Base-by-base conservation (phyloP, 2,113 vertebrate genomes). In the Platysternon megacephalum region DNA sequence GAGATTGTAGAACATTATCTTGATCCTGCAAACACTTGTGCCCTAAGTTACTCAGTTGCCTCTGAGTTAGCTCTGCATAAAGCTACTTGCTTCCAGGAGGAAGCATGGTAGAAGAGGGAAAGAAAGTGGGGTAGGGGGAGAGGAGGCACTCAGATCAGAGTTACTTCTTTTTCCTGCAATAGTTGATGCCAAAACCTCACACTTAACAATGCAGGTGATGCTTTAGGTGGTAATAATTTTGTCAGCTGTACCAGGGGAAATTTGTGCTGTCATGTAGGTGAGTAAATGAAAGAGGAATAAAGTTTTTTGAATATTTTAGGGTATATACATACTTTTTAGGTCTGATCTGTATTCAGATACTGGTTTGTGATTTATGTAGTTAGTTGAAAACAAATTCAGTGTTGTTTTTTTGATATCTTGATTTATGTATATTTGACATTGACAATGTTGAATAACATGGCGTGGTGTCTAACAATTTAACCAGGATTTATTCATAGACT, bases 81-180 rank as follows among this genome's bases (percentile, higher is more conserved):
- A 80, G 28, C 35, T 83, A 49, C 22, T 6, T 85, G 22, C 19
- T 53, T 21, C 13, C 35, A 84, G 88, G 5, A 46, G 19, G 17
- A n/a, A 86, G 17, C 44, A 14, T 74, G n/a, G 72, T 39, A 85
- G 42, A 88, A 93, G 32, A 55, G 2, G 29, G 17, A 61, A 48
- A 48, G 9, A 42, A 28, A 74, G 56, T 13, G 68, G 19, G 79
- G 16, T 76, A 2, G 32, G 46, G 46, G 48, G 48, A n/a, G 51
- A 35, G 32, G n/a, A 35, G 7, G 86, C n/a, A 24, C 91, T 19
- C 80, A 2, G 0, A 2, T 68, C 0, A 0, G 19, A 80, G 14
- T 76, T 89, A 39, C 0, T 5, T 1, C 11, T 32, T 44, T 58
- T 88, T 76, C 35, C 19, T 82, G 2, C 17, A 85, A 32, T 1